Base-by-base conservation (phyloP, 2,888 invertebrate genomes). In the Pyrgus malvae region DNA sequence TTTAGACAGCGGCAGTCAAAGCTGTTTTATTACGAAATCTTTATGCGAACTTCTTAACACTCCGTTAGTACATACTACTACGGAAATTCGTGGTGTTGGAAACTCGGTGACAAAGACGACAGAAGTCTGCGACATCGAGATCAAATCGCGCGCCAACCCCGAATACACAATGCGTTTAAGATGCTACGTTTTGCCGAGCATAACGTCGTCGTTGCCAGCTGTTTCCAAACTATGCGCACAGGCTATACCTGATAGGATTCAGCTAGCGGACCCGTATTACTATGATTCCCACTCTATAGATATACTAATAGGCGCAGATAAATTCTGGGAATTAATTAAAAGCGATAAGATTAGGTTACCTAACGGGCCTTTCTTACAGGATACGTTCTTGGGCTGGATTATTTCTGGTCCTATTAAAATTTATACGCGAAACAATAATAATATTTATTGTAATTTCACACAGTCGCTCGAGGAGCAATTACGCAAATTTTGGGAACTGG, bases 301-400 rank as follows among this genome's bases (percentile, higher is more conserved):
- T 29, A 29, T 29, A 29, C 31, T 64, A 19, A 58, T 64, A 23
- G 61, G 62, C 6, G 62, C 62, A 11, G 58, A 60, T 55, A 29
- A 38, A 5, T 61, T 61, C 46, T 64, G 64, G 63, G 60, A 64
- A 9, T 51, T 64, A 17, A 38, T 64, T 11, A 37, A 12, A 5
- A 8, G 50, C 6, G 51, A 40, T 3, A 57, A 53, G 49, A 60
- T 64, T 5, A n/a, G 44, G 11, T 48, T 68, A 40, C 45, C 48
- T 17, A 56, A 23, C 16, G 63, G 64, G 2, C 66, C 65, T 2
- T 62, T 38, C 35, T 40, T 65, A 38, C 59, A 61, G 37, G 56
- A 64, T 25, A 62, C 65, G 2, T 35, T 48, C 16, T 42, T 65
- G 45, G 67, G 65, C 0, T 67, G 65, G 64, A 37, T 66, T 1